A percentile compares a stretch with the other conserved stretches of the same genome.
These are phyloP conservation scores for Merluccius polli DNA, from an alignment of 2,797 vertebrate genomes.

Conservation along the genomic window DNA sequence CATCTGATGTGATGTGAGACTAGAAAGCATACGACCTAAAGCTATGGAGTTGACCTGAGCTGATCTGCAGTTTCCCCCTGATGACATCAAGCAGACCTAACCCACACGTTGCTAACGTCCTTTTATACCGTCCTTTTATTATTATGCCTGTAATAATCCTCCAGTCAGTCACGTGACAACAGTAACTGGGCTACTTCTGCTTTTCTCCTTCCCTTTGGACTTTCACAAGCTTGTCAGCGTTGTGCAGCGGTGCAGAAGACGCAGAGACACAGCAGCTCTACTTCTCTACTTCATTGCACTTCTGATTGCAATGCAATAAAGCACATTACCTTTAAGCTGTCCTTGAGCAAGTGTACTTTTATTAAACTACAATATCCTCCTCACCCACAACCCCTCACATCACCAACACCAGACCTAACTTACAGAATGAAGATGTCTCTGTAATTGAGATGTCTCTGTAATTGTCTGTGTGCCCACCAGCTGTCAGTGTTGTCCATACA, in stretches of 20 bases:
- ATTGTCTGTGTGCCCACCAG: not conserved
- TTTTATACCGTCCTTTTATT: no score
- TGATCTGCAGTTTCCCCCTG: no score
- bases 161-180: no score
- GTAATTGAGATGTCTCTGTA: not conserved
- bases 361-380: not conserved
- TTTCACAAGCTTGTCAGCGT: not conserved
- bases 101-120: no score
- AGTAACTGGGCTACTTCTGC: not conserved
- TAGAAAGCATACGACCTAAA: no score
- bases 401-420: no score
- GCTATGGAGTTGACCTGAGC: no score
- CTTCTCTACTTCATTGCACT: not conserved
- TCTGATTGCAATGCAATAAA: not conserved
- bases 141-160: no score
- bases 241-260: not conserved
- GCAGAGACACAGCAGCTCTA: not conserved
- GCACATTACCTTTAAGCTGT: not conserved
- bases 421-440: no score
- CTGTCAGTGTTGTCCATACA: not conserved
- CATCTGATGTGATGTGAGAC: no score
- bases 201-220: not conserved
- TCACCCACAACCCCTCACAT: not conserved
- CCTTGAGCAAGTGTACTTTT: not conserved
- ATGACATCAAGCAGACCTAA: no score